Evolutionary conservation across 2,113 vertebrate species (phyloP).

Genomic region (Monarcha castaneiventris): DNA sequence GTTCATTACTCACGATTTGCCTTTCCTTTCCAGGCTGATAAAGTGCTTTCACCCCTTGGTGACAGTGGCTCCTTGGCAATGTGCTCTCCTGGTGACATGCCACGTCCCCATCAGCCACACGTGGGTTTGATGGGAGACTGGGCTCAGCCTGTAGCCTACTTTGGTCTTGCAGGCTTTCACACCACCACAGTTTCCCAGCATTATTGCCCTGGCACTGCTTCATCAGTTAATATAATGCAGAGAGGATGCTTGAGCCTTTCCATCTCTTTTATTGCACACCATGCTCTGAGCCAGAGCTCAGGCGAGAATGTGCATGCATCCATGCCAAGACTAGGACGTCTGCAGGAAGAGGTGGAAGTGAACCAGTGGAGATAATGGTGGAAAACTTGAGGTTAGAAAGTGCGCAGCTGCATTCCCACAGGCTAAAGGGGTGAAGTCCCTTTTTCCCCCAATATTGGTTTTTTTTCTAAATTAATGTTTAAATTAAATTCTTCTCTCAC

Average conservation of each 20-base stretch:
- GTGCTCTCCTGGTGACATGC: not conserved
- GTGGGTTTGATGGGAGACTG: fast-evolving
- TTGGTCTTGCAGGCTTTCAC: not conserved
- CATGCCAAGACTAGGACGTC: not conserved
- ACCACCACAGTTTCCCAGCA: not conserved
- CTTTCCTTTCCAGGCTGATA: not conserved
- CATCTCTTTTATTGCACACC: not conserved
- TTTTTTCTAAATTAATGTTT: not conserved
- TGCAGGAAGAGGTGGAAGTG: not conserved
- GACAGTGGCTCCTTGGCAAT: not conserved
- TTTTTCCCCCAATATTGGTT: not conserved
- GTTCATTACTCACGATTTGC: not conserved
- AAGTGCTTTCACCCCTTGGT: not conserved
- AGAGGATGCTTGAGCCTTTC: not conserved
- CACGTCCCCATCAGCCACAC: not conserved
- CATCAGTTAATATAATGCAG: not conserved
- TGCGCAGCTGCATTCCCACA: not conserved
- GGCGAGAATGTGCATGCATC: not conserved
- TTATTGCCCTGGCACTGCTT: not conserved
- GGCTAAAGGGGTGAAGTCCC: not conserved
- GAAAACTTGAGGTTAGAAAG: not conserved
- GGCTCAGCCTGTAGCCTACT: not conserved
- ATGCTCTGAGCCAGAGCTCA: not conserved
- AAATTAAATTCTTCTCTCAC: not conserved
- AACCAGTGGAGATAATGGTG: not conserved